Evolutionary conservation across 2,113 vertebrate genomes (phyloP).

Genomic region (Otocyon megalotis): DNA sequence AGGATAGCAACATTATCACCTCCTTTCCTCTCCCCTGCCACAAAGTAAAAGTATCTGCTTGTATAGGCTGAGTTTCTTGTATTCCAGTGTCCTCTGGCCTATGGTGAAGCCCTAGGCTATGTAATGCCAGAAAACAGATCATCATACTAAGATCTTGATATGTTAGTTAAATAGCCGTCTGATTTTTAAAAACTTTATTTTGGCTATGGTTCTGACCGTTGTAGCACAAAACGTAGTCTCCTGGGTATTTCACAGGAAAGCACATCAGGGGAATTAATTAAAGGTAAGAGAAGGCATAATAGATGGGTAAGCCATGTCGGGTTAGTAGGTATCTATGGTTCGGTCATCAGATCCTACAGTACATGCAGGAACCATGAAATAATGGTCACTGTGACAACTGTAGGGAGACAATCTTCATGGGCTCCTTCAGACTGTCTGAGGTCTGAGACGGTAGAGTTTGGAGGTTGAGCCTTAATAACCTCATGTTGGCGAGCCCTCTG

Average conservation of each 20-base stretch:
- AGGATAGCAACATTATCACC: not conserved
- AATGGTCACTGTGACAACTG: not conserved
- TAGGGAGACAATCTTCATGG: not conserved
- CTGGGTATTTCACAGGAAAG: constrained; percentile 24
- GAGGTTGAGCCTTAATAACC: not conserved
- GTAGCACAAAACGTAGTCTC: not conserved
- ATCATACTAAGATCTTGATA: not conserved
- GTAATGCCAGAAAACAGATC: not conserved
- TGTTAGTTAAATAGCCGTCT: not conserved
- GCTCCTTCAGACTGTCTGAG: not conserved
- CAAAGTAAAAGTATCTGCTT: not conserved
- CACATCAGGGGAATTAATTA: not conserved
- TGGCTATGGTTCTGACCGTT: not conserved
- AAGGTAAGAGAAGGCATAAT: not conserved
- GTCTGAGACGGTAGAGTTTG: not conserved
- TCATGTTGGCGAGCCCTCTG: not conserved
- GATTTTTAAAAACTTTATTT: constrained; percentile 36
- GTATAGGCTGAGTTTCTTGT: not conserved
- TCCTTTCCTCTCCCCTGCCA: not conserved
- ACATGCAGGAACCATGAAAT: not conserved
- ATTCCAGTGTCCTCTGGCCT: not conserved
- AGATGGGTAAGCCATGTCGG: not conserved
- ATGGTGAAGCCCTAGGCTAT: not conserved
- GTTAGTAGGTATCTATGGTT: not conserved
- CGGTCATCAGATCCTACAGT: not conserved